Evolutionary conservation across 2,113 vertebrate species (phyloP), one percentile per base, ranked within the genome.

Genomic region (Dipodomys spectabilis): DNA sequence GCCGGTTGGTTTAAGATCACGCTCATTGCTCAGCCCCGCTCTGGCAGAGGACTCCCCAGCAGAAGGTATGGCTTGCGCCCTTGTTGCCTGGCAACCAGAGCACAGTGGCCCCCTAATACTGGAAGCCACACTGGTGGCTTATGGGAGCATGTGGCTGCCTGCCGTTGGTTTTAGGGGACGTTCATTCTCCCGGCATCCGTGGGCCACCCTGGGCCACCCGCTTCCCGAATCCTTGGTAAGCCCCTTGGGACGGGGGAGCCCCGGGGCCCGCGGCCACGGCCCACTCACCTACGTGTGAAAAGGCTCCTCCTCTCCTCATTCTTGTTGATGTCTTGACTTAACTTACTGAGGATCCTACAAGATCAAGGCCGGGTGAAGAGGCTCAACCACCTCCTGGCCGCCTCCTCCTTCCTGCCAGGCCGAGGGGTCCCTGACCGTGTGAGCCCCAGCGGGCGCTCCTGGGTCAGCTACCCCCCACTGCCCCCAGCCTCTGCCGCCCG

Each of bases 311-410:
- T 98, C 89, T 98, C 98, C 94, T 99, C 99, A 30, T 99, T 99
- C 96, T 97, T 98, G 95, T 98, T 98, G 97, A 99, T 99, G 64
- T 99, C 99, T 93, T 97, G 97, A 95, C 98, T 99, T 97, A 99
- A 95, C 96, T 99, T 99, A 39, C 98, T 99, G 95, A 99, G 96
- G 77, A 99, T 97, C 93, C 99, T 99, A 80, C 32, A 88, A 95
- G 95, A 92, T 27, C 96, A 94, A 85, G 30, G 39, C 19, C 15
- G 30, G 16, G 74, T 44, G 7, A 82, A 15, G 68, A 81, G 45
- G 74, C 13, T 44, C 60, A 65, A 23, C 27, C n/a, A 27, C 27
- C 2, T 35, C 30, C 39, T 32, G 5, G 20, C 30, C 15, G 20
- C 30, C 15, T 32, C 44, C 28, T 7, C 3, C 32, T 89, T 80